Conservation (phyloP, 2,113 vertebrate genomes). For the Trematomus loennbergii region DNA sequence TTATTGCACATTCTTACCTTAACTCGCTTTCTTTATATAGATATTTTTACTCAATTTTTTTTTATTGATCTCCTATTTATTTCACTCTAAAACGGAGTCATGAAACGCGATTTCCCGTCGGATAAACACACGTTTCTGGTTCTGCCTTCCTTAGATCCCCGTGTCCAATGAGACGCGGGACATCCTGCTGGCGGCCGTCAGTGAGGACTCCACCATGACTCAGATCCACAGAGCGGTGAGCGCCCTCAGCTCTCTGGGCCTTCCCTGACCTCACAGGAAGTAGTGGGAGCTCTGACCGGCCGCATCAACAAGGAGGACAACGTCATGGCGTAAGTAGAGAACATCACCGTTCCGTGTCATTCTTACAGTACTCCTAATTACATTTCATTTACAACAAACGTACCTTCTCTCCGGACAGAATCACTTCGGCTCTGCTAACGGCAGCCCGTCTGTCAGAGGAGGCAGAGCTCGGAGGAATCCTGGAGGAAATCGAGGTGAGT, state of each 20-base stretch:
- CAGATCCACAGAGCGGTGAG: constrained; percentile 95
- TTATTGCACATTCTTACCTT: no score
- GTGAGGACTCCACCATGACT: constrained; percentile 92
- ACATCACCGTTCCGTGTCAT: not conserved
- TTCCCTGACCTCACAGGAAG: constrained; percentile 95
- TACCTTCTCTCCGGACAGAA: constrained; percentile 81
- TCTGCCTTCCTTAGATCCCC: constrained; percentile 82
- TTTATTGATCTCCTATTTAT: no score
- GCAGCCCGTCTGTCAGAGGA: constrained; percentile 94
- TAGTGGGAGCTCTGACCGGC: constrained; percentile 88
- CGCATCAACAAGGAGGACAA: constrained; percentile 96
- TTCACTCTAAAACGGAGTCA: no score
- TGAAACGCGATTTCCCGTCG: no score
- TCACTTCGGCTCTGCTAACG: constrained; percentile 91
- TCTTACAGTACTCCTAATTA: no score
- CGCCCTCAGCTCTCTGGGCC: constrained; percentile 90
- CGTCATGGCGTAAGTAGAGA: constrained; percentile 89
- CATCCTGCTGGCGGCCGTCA: constrained; percentile 92
- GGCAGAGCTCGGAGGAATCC: constrained; percentile 91
- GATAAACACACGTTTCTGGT: no score
- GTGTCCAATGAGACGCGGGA: constrained; percentile 96
- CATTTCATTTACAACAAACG: not conserved
- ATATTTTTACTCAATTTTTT: no score
- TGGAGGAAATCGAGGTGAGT: constrained; percentile 97
- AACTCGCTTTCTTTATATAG: no score